These are phyloP conservation scores for Albula goreensis DNA, from an alignment of 2,113 vertebrate species.

Conservation along the genomic window DNA sequence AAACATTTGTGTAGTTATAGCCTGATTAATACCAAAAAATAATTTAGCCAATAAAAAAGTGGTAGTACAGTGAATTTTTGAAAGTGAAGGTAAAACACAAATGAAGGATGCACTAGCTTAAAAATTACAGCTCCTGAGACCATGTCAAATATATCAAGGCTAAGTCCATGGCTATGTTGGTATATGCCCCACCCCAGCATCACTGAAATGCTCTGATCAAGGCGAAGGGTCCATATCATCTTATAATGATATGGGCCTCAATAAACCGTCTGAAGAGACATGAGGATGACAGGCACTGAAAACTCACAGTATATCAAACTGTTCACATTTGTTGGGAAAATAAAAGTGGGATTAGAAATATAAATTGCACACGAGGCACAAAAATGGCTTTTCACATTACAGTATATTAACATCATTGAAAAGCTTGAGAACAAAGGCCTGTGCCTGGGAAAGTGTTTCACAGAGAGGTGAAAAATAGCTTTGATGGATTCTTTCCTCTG, in stretches of 20 bases:
- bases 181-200: constrained; percentile 46
- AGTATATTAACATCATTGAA: background rate
- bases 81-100: background rate
- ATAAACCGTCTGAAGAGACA: constrained; percentile 40
- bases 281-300: constrained; percentile 37
- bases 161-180: constrained; percentile 45
- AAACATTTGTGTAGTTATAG: background rate
- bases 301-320: background rate
- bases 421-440: background rate
- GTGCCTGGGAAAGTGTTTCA: background rate
- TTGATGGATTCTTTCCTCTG: background rate
- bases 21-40: background rate
- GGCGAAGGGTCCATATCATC: constrained; percentile 44
- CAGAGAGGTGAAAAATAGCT: too few species aligned
- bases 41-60: too few species aligned
- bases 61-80: background rate
- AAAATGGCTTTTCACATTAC: background rate
- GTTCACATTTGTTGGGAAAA: background rate
- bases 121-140: constrained; percentile 33
- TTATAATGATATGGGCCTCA: constrained; percentile 52
- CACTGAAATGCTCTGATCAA: constrained; percentile 48
- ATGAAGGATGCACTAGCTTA: background rate
- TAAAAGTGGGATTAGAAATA: background rate
- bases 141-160: constrained; percentile 29
- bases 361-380: background rate